phyloP scores from a whole-genome alignment of 2,797 vertebrate genomes.

The Molossus molossus region DNA sequence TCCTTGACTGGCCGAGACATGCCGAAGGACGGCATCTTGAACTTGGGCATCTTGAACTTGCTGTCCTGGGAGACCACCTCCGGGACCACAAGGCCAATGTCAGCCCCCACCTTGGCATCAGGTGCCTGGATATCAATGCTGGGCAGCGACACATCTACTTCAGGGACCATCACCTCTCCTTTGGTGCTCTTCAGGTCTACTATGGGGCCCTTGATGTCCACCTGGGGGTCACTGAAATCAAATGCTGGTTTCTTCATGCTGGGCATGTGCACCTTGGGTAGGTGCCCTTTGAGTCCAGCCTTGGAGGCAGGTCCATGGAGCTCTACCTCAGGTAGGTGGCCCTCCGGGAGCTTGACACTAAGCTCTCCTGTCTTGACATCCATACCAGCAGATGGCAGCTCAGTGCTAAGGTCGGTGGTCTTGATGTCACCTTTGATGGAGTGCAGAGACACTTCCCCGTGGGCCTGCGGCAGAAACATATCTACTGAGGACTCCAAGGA shows the following conservation, averaged over 20 bases:
- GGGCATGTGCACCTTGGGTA: not conserved
- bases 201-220: not conserved
- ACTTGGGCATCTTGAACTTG: slow-evolving; percentile 87
- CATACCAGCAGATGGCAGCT: not conserved
- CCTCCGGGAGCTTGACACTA: rapidly evolving
- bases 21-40: slow-evolving; percentile 87
- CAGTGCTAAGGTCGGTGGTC: rapidly evolving
- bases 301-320: rapidly evolving
- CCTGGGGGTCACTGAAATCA: no score
- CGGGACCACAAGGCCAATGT: not conserved
- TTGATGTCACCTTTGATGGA: not conserved
- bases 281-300: not conserved
- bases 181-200: slow-evolving; percentile 35
- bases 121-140: rapidly evolving
- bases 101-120: not conserved
- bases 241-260: no score
- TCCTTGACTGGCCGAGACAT: slow-evolving; percentile 55
- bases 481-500: not conserved
- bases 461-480: rapidly evolving
- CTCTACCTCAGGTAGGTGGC: rapidly evolving
- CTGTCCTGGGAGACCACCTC: slow-evolving; percentile 61
- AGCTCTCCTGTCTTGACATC: rapidly evolving
- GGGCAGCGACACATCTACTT: rapidly evolving
- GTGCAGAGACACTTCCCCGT: no score
- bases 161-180: rapidly evolving